Base-by-base conservation (phyloP, 2,797 vertebrate genomes). In the Momotus momota region DNA sequence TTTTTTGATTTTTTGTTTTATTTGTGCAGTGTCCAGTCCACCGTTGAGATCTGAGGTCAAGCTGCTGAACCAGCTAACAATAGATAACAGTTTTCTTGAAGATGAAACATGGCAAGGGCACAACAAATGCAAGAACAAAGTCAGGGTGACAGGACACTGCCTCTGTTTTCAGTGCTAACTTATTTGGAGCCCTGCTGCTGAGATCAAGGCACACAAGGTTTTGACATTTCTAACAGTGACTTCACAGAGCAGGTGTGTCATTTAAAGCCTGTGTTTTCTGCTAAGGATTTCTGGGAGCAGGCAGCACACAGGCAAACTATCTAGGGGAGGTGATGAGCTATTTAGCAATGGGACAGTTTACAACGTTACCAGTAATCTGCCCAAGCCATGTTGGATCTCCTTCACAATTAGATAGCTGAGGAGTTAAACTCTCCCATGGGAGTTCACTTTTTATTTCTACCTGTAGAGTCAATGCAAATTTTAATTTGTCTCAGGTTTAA, bases 401-500 rank as follows among this genome's bases (percentile, higher is more conserved):
- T 43, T 22, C 10, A 10, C n/a, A 8, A 31, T 45, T 40, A 2
- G 17, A 4, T 2, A 43, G 54, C 16, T 16, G 41, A 58, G 26
- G 11, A 88, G 19, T 16, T 31, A 54, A 49, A n/a, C 25, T 61
- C 45, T 92, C 67, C 67, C 31, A 1, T 0, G 9, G 26, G 12
- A 81, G 7, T 1, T 88, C 33, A 4, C 27, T 21, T 23, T 14
- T 25, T 15, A 5, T 25, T 46, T 27, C 54, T 6, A 54, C 12
- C n/a, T 65, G 8, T 0, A 33, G n/a, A 81, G 45, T 49, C 71
- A 73, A 52, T 10, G 52, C 4, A 52, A 25, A 71, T 82, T 60
- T 75, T 11, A 64, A 87, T 85, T 81, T 84, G 54, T 61, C 65
- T 77, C 64, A 49, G 65, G 72, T 90, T 91, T 81, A 51, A 81